Conservation (phyloP, 2,888 invertebrate genomes). For the Crocallis elinguaria region DNA sequence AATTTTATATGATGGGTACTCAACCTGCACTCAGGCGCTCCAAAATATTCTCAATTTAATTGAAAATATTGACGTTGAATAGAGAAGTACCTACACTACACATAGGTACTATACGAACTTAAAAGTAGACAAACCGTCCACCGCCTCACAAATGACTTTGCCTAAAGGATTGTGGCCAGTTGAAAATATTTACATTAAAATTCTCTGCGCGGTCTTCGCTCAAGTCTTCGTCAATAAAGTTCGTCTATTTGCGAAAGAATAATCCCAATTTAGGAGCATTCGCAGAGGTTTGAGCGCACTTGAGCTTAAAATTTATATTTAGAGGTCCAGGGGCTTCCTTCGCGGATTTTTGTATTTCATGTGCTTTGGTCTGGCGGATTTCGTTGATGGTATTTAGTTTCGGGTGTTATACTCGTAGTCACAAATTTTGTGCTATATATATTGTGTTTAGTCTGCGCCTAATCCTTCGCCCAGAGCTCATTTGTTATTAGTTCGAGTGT, state of each 20-base stretch:
- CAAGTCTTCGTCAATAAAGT: constrained; percentile 13
- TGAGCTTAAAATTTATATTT: constrained; percentile 30
- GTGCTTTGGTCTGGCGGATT: constrained; percentile 15
- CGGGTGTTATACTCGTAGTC: neutral
- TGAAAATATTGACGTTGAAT: no score
- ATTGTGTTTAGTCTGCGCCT: no score
- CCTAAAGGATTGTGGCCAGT: constrained; percentile 12
- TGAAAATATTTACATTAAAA: constrained; percentile 33
- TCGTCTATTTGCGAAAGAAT: constrained; percentile 29
- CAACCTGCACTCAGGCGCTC: no score
- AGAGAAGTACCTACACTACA: no score
- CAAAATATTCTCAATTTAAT: no score
- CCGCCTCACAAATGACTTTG: neutral
- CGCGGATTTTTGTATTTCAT: constrained; percentile 20
- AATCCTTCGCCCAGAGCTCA: no score
- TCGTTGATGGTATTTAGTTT: constrained; percentile 12
- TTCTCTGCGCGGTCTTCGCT: constrained; percentile 8
- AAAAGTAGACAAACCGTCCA: neutral
- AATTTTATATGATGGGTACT: no score
- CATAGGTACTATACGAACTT: neutral
- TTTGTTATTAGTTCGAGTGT: no score
- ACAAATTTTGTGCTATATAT: constrained; percentile 5
- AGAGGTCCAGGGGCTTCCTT: constrained; percentile 3
- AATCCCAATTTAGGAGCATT: constrained; percentile 36
- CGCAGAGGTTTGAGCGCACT: constrained; percentile 23